These are phyloP conservation scores for Criorhina ranunculi DNA, from an alignment of 2,888 invertebrate genomes.

Conservation along the genomic window DNA sequence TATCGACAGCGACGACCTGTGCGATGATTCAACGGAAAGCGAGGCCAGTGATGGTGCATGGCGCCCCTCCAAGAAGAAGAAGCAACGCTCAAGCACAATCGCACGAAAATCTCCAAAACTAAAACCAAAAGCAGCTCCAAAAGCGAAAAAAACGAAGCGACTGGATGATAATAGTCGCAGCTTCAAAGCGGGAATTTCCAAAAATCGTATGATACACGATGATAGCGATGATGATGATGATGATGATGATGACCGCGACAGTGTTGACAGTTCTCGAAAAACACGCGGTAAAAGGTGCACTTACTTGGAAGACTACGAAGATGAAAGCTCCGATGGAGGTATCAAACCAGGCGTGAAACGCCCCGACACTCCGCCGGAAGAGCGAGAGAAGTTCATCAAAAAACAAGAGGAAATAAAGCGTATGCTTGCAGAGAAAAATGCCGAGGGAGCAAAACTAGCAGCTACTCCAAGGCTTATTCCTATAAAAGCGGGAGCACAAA, in stretches of 20 bases:
- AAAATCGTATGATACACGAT: conserved; percentile 91
- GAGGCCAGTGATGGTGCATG: conserved; percentile 83
- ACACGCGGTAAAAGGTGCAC: conserved; percentile 83
- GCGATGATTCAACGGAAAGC: conserved; percentile 83
- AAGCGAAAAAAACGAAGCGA: conserved; percentile 80
- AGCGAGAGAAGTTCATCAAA: conserved; percentile 84
- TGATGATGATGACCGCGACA: conserved; percentile 85
- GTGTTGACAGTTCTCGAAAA: conserved; percentile 84
- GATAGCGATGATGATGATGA: conserved; percentile 87
- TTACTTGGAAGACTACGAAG: conserved; percentile 84
- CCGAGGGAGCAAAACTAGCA: conserved; percentile 83
- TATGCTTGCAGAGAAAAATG: conserved; percentile 84
- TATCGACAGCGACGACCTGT: conserved; percentile 84
- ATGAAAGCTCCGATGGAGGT: conserved; percentile 84
- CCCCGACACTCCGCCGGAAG: conserved; percentile 84
- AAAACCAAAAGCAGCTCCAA: conserved; percentile 77
- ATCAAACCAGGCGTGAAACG: conserved; percentile 84
- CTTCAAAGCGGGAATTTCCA: conserved; percentile 84
- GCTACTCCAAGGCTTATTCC: conserved; percentile 83
- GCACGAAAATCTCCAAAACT: conserved; percentile 81
- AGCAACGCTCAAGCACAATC: conserved; percentile 79
- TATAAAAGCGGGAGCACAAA: conserved; percentile 79
- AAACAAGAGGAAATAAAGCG: conserved; percentile 84
- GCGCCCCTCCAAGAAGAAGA: conserved; percentile 83
- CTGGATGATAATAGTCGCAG: conserved; percentile 83